Conservation (phyloP, 2,113 vertebrate genomes). For the Calyptomena viridis region DNA sequence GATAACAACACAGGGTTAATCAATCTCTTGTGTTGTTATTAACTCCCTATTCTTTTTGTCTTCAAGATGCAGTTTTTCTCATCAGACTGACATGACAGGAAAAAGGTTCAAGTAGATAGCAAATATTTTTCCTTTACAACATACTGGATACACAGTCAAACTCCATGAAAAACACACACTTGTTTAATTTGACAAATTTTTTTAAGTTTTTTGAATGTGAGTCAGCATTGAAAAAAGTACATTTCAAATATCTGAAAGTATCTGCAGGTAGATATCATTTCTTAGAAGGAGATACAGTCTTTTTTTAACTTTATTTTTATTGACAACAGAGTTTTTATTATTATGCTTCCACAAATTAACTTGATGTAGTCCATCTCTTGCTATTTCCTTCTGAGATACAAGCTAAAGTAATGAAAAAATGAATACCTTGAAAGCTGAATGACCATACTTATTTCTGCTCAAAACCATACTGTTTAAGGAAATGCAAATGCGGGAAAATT, state of each 20-base stretch:
- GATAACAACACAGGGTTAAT: conserved; percentile 88
- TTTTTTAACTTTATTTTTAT: neutral
- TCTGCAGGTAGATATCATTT: neutral
- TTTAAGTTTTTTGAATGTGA: neutral
- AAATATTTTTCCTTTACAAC: neutral
- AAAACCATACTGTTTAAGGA: neutral
- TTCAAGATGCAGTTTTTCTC: conserved; percentile 69
- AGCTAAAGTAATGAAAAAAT: neutral
- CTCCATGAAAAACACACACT: neutral
- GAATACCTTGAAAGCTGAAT: neutral
- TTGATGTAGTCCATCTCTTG: neutral
- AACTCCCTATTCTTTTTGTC: conserved; percentile 72
- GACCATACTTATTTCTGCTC: neutral
- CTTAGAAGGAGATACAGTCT: neutral
- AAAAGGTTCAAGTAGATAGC: conserved; percentile 31
- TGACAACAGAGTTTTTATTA: neutral
- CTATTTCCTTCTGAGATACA: neutral
- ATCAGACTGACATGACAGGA: conserved; percentile 33
- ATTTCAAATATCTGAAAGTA: neutral
- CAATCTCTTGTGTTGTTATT: conserved; percentile 82
- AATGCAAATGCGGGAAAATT: neutral
- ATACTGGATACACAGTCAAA: neutral
- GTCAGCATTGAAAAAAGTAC: neutral
- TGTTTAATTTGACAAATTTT: neutral
- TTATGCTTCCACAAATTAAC: neutral